Conservation (phyloP, 2,113 vertebrate species). For the Labeo rohita region DNA sequence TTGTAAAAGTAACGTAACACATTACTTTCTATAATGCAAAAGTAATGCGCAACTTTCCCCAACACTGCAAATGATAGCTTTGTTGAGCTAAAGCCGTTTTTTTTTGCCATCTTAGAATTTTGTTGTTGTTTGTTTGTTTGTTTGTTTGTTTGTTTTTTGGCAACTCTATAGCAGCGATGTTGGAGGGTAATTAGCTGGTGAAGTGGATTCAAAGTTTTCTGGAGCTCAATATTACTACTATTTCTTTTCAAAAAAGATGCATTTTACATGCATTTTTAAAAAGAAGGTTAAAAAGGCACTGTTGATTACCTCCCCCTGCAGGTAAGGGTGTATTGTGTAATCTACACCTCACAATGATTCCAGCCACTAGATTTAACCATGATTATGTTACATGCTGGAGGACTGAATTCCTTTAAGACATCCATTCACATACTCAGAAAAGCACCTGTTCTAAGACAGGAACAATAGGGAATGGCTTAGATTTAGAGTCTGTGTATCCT, state of each 20-base stretch:
- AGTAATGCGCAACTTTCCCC: no score
- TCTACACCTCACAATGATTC: background rate
- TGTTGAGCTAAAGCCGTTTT: background rate
- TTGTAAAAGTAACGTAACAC: no score
- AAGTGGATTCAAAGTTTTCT: background rate
- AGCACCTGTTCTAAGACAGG: slow-evolving; percentile 23
- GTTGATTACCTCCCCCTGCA: slow-evolving; percentile 10
- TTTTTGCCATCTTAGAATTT: no score
- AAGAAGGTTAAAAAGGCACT: background rate
- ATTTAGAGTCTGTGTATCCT: slow-evolving; percentile 54
- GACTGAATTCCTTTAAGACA: slow-evolving; percentile 12
- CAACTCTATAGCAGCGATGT: no score
- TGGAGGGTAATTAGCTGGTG: no score
- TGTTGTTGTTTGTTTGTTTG: no score
- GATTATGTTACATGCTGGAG: slow-evolving; percentile 12
- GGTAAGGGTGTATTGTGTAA: slow-evolving; percentile 6
- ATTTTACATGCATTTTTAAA: background rate
- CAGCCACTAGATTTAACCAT: background rate
- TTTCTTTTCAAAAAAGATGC: background rate
- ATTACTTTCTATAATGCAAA: no score
- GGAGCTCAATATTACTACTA: background rate
- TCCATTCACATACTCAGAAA: slow-evolving; percentile 11
- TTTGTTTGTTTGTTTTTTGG: no score
- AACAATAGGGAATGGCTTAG: slow-evolving; percentile 31
- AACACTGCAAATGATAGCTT: no score